Conservation (phyloP, 1,140 invertebrate species). For the Zeugodacus cucurbitae region DNA sequence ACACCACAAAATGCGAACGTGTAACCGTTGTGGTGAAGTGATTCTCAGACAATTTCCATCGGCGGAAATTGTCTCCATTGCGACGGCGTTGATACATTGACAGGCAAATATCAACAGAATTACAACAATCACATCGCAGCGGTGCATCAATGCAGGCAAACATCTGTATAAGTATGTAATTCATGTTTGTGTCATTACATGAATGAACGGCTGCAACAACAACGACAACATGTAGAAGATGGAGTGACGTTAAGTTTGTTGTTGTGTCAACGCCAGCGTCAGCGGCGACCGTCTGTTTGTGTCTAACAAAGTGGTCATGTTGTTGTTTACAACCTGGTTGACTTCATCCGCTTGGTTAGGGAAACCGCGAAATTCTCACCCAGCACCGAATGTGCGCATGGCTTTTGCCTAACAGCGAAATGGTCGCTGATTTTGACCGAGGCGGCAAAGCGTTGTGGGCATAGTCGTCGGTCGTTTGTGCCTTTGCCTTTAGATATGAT, state of each 20-base stretch:
- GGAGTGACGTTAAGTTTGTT: not conserved
- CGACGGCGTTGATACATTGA: slow-evolving; percentile 20
- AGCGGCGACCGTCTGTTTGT: not conserved
- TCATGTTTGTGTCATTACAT: not conserved
- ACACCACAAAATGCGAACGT: slow-evolving; percentile 26
- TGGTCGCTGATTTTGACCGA: not conserved
- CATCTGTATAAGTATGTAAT: not conserved
- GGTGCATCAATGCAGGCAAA: not conserved
- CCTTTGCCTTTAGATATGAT: not conserved
- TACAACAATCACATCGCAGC: not conserved
- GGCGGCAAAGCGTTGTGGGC: not conserved
- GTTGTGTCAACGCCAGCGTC: not conserved
- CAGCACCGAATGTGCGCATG: not conserved
- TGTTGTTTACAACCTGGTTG: not conserved
- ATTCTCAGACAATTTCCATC: slow-evolving; percentile 41
- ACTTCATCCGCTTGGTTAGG: not conserved
- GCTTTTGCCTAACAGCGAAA: not conserved
- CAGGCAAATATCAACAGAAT: slow-evolving; percentile 17
- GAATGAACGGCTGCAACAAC: not conserved
- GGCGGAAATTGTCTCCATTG: slow-evolving; percentile 26
- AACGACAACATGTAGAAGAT: not conserved
- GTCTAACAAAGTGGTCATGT: not conserved
- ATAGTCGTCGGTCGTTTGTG: not conserved
- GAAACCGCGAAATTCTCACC: not conserved
- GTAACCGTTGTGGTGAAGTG: slow-evolving; percentile 19